Evolutionary conservation across 2,113 vertebrate species (phyloP), one percentile per base, ranked within the genome.

Genomic region (Zosterops japonicus): DNA sequence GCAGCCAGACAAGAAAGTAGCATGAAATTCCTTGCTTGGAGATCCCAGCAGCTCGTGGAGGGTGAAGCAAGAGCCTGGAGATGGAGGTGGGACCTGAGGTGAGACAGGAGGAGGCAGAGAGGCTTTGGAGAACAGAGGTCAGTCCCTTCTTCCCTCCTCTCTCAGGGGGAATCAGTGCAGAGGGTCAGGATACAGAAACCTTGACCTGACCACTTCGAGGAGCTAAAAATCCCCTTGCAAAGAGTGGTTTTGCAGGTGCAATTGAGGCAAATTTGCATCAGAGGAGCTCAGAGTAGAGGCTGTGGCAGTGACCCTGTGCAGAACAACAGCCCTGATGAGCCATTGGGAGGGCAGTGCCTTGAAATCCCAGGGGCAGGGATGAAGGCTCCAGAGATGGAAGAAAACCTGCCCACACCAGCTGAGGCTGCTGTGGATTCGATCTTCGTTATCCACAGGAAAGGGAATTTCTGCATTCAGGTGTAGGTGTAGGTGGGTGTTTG

Each of bases 261-360:
- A 12, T 2, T n/a, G 42, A 57, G 46, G 50, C 3, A 69, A 39
- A 69, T 70, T 65, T 89, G 3, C 59, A 74, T 25, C 28, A 65
- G 55, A 24, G 0, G 2, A 87, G 33, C 31, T 10, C 61, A 28
- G 24, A 2, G 12, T 47, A 83, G 56, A 79, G 42, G 35, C 44
- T 39, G 47, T 24, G 64, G 33, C 78, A 41, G 16, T 3, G 16
- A 61, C 41, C 29, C 41, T 0, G 2, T 6, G 46, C 1, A 1
- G 39, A 63, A 52, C 13, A 60, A 75, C 61, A 46, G 10, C 35
- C 28, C 41, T 52, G 82, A 47, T 20, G 78, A 72, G 57, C 47
- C 57, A 39, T 14, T 55, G 86, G 7, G 47, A 68, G 28, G 60
- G 39, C 67, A 64, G 4, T 2, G 60, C 28, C 67, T 60, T 8